Base-by-base conservation (phyloP, 2,113 vertebrate genomes). In the Thinocorus orbignyianus region DNA sequence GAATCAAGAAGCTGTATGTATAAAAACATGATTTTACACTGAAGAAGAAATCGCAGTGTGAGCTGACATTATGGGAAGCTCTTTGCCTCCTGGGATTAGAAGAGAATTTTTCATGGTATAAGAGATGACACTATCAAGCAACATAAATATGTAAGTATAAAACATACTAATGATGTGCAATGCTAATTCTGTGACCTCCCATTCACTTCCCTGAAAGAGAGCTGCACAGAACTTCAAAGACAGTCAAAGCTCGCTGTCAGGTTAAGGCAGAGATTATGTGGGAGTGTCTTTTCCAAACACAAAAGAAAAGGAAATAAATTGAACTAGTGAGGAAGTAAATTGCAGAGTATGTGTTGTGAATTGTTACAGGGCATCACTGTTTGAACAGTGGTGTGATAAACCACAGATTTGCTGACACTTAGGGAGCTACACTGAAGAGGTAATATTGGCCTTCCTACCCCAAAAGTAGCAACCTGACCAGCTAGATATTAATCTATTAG, bases 361-460 rank as follows among this genome's bases (percentile, higher is more conserved):
- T 71, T 91, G 70, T 92, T 88, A 82, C 2, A 57, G 17, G 66
- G 28, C 60, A 33, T 91, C 55, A 48, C 26, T 69, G 6, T 57
- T 62, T 62, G 78, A 92, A 87, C 6, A 2, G 51, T 73, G 60
- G 37, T 78, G 48, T 6, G 24, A 87, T 92, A 94, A 93, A 74
- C 57, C 16, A 68, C 68, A 85, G 71, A 76, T 95, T 64, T 86
- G 86, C 62, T 95, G 83, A 86, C 83, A 72, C 70, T 97, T 72
- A 69, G 24, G 62, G 78, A 94, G 55, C 62, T 86, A 61, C 64
- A 62, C 64, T 78, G 92, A 81, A 80, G 88, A 81, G 41, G 72
- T 65, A 93, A 76, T 69, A 60, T 57, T 90, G 61, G 86, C 66
- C 52, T 90, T 91, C 33, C 39, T 52, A 69, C 90, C 52, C 85